Conservation (phyloP, 2,113 vertebrate species). For the Daboia siamensis region DNA sequence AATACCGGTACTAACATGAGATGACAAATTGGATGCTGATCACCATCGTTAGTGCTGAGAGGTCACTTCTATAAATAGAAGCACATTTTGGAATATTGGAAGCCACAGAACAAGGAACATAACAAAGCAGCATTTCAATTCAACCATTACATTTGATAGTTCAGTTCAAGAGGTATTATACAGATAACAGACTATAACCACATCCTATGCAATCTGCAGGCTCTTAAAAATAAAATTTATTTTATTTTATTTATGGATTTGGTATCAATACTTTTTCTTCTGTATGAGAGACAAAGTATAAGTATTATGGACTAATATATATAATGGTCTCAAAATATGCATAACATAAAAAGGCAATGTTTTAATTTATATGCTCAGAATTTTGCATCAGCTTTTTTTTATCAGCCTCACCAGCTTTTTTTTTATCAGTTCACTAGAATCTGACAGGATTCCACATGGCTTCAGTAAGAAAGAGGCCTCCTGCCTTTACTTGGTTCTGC, state of each 20-base stretch:
- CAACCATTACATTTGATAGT: not conserved
- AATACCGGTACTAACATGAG: not conserved
- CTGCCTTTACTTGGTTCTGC: not conserved
- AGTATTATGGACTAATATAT: not conserved
- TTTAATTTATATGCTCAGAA: not conserved
- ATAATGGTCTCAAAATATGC: not conserved
- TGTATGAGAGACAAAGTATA: not conserved
- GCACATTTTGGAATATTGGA: not conserved
- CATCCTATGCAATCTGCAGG: not conserved
- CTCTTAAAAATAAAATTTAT: not conserved
- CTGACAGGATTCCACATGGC: not conserved
- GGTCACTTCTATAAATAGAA: not conserved
- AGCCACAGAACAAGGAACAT: not conserved
- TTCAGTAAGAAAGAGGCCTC: not conserved
- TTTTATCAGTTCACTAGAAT: not conserved
- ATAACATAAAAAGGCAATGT: not conserved
- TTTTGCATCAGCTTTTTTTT: not conserved
- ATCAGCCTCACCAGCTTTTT: too few species aligned
- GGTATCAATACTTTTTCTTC: not conserved
- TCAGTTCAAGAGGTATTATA: not conserved
- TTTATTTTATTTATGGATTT: not conserved
- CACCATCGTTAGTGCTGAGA: not conserved
- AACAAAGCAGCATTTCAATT: not conserved
- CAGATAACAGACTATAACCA: not conserved
- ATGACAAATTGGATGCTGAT: constrained; percentile 3